Evolutionary conservation across 1,140 invertebrate genomes (phyloP), one percentile per base, ranked within the genome.

Genomic region (Pseudomyrmex flavicornis): DNA sequence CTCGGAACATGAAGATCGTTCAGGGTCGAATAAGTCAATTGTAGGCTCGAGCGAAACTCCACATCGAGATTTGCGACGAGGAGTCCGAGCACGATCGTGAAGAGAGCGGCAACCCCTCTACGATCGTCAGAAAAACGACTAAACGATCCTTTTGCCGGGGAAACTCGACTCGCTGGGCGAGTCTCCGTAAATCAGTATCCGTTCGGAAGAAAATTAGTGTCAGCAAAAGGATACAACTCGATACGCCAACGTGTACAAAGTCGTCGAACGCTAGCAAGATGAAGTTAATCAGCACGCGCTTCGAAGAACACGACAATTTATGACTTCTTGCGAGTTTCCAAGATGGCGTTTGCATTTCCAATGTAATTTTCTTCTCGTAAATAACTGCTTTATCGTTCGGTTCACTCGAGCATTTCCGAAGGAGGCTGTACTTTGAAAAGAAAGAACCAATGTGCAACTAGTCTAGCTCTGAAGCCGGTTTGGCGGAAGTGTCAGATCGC

Each of bases 131-230:
- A 88, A 85, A 83, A 88, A 85, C 72, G 62, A 35, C 56, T 85
- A 82, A 54, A 56, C 26, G 56, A 83, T 56, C 68, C 76, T 50
- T 35, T 54, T 50, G 77, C 58, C 66, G 62, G 72, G 66, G 79
- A 85, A 88, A 88, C 82, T 58, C 70, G 70, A 87, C 85, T 88
- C 54, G 74, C 26, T 70, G 83, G 69, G 85, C 79, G 58, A 88
- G 74, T 85, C 83, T 48, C 52, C 86, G 79, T 88, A 88, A 89
- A 89, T 89, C 86, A 88, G 77, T 69, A 88, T 89, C 74, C 63
- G 52, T 75, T 83, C 74, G 76, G 48, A 79, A 85, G 88, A 74
- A 89, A 89, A 89, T 85, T 89, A 89, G 75, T 76, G 86, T 88
- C 87, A 79, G 73, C 56, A 83, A 80, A 68, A 74, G 66, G 58